phyloP scores from a whole-genome alignment of 2,888 invertebrate species.

The Lycia hirtaria region DNA sequence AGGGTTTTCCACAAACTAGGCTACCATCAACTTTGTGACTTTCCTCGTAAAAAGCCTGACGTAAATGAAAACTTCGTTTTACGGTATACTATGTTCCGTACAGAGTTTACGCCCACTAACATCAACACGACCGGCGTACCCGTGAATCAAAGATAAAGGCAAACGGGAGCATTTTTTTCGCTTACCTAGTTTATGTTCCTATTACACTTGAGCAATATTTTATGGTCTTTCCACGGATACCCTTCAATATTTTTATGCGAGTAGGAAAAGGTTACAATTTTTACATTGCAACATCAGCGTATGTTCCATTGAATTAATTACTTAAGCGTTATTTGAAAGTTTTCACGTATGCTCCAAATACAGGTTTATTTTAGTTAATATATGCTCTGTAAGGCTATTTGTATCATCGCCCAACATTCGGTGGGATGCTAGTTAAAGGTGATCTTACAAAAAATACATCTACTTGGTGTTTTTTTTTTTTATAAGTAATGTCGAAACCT shows the following conservation, averaged over 20 bases:
- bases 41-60: conserved; percentile 27
- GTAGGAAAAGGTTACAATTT: conserved; percentile 37
- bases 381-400: background rate
- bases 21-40: conserved; percentile 27
- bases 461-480: too few species aligned
- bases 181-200: conserved; percentile 52
- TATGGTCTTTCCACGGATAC: conserved; percentile 51
- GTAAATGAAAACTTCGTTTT: conserved; percentile 34
- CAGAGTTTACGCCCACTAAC: conserved; percentile 30
- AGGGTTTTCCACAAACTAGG: conserved; percentile 22
- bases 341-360: background rate
- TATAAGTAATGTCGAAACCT: too few species aligned
- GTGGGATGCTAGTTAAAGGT: too few species aligned
- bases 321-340: background rate
- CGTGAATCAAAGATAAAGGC: conserved; percentile 51
- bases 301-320: conserved; percentile 29
- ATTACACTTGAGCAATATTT: conserved; percentile 53
- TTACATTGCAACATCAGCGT: conserved; percentile 31
- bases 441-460: too few species aligned
- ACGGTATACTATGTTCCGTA: conserved; percentile 30
- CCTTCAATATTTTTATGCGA: conserved; percentile 51
- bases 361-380: background rate
- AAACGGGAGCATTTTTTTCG: conserved; percentile 49
- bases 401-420: too few species aligned
- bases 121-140: conserved; percentile 40